phyloP scores from a whole-genome alignment of 2,888 invertebrate genomes.

The Aphelenchoides bicaudatus region DNA sequence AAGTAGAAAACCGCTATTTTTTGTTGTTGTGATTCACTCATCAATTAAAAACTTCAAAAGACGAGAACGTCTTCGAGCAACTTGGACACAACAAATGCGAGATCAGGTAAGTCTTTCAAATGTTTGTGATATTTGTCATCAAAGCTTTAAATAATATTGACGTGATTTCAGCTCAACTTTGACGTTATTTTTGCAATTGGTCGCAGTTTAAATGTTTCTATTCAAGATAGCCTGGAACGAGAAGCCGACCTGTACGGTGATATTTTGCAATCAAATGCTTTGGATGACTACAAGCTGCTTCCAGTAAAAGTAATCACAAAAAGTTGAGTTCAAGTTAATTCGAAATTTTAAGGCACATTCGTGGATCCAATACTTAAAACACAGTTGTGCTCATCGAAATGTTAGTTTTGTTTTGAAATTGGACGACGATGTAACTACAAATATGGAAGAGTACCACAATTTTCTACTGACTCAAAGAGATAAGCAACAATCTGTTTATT shows the following conservation, averaged over 20 bases:
- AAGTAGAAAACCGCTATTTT: slow-evolving; percentile 4
- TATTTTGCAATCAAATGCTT: slow-evolving; percentile 18
- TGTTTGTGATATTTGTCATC: too few relatives aligned
- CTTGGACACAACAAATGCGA: slow-evolving; percentile 2
- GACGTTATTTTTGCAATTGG: slow-evolving; percentile 22
- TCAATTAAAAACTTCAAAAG: slow-evolving; percentile 23
- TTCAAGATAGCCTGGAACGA: slow-evolving; percentile 16
- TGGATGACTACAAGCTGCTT: slow-evolving; percentile 23
- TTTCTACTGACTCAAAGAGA: slow-evolving; percentile 10
- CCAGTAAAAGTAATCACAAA: slow-evolving; percentile 20
- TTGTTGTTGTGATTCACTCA: slow-evolving; percentile 28
- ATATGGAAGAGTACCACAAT: slow-evolving; percentile 6
- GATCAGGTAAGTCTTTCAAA: not conserved
- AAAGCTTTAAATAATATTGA: too few relatives aligned
- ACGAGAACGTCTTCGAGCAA: slow-evolving; percentile 19
- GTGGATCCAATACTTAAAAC: slow-evolving; percentile 19
- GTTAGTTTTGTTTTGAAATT: slow-evolving; percentile 21
- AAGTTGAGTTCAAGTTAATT: not conserved
- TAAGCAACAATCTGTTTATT: slow-evolving; percentile 15
- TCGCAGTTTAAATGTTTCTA: slow-evolving; percentile 12
- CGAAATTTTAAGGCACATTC: slow-evolving; percentile 20
- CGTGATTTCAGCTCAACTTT: slow-evolving; percentile 6
- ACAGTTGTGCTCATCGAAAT: slow-evolving; percentile 20
- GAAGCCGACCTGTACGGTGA: slow-evolving; percentile 23
- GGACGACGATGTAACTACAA: slow-evolving; percentile 26